Conservation (phyloP, 1,140 invertebrate genomes). For the Geopemphigus sp. region DNA sequence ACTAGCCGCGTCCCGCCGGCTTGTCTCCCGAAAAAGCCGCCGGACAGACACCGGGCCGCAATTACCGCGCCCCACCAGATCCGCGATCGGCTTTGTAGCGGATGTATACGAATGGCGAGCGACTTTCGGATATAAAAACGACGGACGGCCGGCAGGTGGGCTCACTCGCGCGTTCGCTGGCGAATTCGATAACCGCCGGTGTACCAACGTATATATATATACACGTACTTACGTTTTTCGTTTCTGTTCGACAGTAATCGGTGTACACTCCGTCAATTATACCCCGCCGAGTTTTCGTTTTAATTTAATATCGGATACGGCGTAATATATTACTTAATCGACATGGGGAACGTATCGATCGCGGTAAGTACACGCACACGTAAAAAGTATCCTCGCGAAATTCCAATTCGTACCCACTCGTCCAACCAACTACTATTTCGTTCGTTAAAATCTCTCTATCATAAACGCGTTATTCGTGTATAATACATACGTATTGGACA, state of each 20-base stretch:
- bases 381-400: no score
- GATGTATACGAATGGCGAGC: no score
- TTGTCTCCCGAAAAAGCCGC: neutral
- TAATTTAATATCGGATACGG: no score
- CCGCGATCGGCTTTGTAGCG: neutral
- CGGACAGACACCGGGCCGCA: neutral
- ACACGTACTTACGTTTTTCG: no score
- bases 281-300: no score
- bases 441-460: no score
- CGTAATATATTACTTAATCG: neutral
- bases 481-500: no score
- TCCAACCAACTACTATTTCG: no score
- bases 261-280: neutral
- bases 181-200: neutral
- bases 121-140: conserved; percentile 30
- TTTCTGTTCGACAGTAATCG: neutral
- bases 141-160: neutral
- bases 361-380: conserved; percentile 35
- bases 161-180: conserved; percentile 2
- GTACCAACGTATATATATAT: no score
- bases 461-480: no score
- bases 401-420: no score
- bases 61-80: neutral
- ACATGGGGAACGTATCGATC: conserved; percentile 11
- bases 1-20: neutral